These are phyloP conservation scores for Chionis minor DNA, from an alignment of 2,113 vertebrate genomes.

Conservation along the genomic window DNA sequence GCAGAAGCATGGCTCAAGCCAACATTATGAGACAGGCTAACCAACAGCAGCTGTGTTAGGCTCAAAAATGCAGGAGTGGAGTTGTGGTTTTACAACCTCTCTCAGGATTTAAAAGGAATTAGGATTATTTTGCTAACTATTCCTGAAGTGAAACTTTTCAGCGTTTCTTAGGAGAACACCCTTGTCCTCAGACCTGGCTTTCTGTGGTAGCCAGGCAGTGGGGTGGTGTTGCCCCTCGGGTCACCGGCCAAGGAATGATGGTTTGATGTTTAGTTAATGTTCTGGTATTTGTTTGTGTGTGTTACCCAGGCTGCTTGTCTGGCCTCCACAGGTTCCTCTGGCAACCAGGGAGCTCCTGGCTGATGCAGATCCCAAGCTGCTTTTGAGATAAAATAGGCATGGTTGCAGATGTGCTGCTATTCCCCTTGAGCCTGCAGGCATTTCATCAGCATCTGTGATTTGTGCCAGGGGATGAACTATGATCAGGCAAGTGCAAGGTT, in stretches of 20 bases:
- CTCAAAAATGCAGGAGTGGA: neutral
- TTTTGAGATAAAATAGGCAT: slow-evolving; percentile 37
- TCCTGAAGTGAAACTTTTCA: neutral
- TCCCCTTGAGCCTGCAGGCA: slow-evolving; percentile 22
- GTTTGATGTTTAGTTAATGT: slow-evolving; percentile 5
- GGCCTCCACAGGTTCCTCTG: neutral
- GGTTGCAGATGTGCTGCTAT: slow-evolving; percentile 34
- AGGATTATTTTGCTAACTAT: neutral
- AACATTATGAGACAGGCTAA: neutral
- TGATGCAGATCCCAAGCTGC: neutral
- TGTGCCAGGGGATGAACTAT: neutral
- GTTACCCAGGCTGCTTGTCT: slow-evolving; percentile 1
- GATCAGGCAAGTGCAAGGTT: slow-evolving; percentile 24
- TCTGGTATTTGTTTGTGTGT: slow-evolving; percentile 41
- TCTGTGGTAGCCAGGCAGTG: neutral
- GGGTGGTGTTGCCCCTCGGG: neutral
- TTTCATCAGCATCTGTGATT: slow-evolving; percentile 5
- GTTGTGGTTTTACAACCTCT: neutral
- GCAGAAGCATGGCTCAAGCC: neutral
- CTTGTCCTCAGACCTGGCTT: neutral
- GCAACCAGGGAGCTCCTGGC: slow-evolving; percentile 3
- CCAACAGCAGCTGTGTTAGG: neutral
- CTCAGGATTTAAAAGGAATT: neutral
- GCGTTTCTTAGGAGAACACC: neutral
- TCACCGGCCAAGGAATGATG: neutral